Evolutionary conservation across 2,113 vertebrate species (phyloP), one percentile per base, ranked within the genome.

Genomic region (Girardinichthys multiradiatus): DNA sequence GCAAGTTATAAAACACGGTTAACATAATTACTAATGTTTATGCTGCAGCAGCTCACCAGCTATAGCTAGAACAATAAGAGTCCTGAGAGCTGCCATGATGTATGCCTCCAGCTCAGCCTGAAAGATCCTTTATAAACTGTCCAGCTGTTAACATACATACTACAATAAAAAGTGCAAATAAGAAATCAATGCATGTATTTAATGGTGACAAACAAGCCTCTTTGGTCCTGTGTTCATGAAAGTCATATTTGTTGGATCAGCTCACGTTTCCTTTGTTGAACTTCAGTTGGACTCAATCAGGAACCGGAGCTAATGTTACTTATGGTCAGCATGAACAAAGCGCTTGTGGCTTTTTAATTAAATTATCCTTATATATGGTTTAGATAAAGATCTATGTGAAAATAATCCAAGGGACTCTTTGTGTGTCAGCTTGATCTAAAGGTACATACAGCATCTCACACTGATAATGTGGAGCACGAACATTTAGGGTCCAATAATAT

Each of bases 21-120:
- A 33, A 33, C 31, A 33, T 6, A 28, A 9, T 21, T 2, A 30
- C 19, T 21, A 21, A 27, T 24, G 12, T 33, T 33, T 6, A 9
- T 61, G 27, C 0, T 37, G 45, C 27, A 9, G 33, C n/a, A 54
- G 77, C 87, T 86, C 63, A 91, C 89, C 79, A 1, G 64, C 62
- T 1, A 86, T 27, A 59, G 81, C 29, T 0, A 89, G 45, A 39
- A 89, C 10, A 57, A n/a, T 28, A 0, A 87, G 30, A 57, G 57
- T 26, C 48, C 31, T 33, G 3, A 58, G 70, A 57, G 57, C 5
- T 1, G 33, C 51, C 89, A 91, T 91, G 74, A 14, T 19, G 65
- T 74, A 4, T 64, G 65, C 15, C 21, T 12, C 39, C 64, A 15
- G 26, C 24, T 59, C 24, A 3, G 4, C 0, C 15, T 27, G 51